Conservation (phyloP, 2,888 invertebrate species). For the Barypeithes pellucidus region DNA sequence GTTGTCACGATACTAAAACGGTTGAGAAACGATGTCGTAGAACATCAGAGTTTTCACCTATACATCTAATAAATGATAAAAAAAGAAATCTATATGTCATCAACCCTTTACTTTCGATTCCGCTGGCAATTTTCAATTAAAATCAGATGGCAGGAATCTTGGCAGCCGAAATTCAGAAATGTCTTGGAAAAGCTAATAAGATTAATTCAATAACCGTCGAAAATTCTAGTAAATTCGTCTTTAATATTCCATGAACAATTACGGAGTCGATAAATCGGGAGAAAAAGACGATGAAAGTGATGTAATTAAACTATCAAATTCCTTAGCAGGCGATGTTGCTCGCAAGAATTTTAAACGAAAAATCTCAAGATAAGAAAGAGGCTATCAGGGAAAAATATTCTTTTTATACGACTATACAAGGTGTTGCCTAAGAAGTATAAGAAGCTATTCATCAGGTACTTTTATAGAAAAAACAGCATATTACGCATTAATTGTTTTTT, state of each 20-base stretch:
- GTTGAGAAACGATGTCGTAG: no score
- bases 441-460: no score
- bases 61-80: no score
- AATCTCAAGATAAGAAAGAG: not conserved
- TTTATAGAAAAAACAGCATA: no score
- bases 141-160: conserved; percentile 37
- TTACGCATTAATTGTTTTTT: no score
- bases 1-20: no score
- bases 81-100: not conserved
- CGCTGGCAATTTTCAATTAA: conserved; percentile 45
- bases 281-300: conserved; percentile 49
- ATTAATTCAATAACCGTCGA: conserved; percentile 58
- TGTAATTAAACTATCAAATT: conserved; percentile 54
- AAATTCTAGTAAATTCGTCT: conserved; percentile 50
- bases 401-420: no score
- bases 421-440: no score
- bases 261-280: conserved; percentile 55
- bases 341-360: conserved; percentile 36
- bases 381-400: not conserved
- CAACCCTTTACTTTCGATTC: conserved; percentile 43
- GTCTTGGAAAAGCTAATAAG: conserved; percentile 54
- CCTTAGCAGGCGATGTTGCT: conserved; percentile 28
- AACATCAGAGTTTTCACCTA: no score
- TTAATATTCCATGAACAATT: conserved; percentile 58
- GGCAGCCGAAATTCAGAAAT: conserved; percentile 38